A percentile compares a stretch with the other conserved stretches of the same genome.
phyloP scores from a whole-genome alignment of 2,797 vertebrate genomes.

The Dendrocincla fuliginosa region DNA sequence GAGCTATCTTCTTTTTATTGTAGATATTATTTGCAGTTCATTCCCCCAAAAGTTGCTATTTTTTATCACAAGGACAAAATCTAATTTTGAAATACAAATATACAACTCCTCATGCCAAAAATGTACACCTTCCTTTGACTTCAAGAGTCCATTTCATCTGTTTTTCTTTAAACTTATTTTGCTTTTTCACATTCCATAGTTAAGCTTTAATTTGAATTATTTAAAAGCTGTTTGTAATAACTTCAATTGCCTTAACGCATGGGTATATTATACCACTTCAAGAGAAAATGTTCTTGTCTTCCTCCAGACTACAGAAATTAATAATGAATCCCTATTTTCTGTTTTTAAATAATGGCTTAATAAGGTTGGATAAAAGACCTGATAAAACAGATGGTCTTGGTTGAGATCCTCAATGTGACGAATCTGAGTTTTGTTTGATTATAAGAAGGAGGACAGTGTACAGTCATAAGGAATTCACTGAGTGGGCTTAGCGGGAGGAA shows the following conservation, averaged over 20 bases:
- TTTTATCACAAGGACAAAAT: constrained; percentile 56
- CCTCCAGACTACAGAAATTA: constrained; percentile 16
- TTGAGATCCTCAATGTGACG: background rate
- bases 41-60: constrained; percentile 14
- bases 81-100: constrained; percentile 39
- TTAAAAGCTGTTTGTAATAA: background rate
- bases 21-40: constrained; percentile 40
- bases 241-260: background rate
- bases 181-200: background rate
- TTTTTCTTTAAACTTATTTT: constrained; percentile 15
- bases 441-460: background rate
- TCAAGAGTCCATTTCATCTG: background rate
- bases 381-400: constrained; percentile 41
- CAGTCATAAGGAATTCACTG: background rate
- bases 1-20: constrained; percentile 41
- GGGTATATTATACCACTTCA: background rate
- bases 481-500: background rate
- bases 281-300: constrained; percentile 23
- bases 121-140: background rate
- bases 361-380: background rate
- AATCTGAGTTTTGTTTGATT: background rate
- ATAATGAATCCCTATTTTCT: background rate
- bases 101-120: background rate
- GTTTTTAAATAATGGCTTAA: background rate
- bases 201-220: background rate